Base-by-base conservation (phyloP, 2,888 invertebrate species). In the Sthenelais limicola region DNA sequence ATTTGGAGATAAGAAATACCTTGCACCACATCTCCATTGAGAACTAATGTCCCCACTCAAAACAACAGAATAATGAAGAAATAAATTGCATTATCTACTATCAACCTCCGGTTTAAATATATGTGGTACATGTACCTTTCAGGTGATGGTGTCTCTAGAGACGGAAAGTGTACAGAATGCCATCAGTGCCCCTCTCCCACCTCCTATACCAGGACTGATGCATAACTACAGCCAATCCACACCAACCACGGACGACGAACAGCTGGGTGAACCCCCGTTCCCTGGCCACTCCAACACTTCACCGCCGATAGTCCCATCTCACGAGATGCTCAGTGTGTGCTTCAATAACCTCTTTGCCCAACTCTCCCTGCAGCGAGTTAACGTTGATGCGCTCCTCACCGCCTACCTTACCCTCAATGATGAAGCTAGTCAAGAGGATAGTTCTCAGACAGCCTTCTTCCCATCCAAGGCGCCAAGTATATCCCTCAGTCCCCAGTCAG, bases 401-500 rank as follows among this genome's bases (percentile, higher is more conserved):
- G 89, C 96, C 79, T 96, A 96, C 94, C 89, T 96, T 76, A 95
- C 94, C 1, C 89, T 96, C 76, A 95, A 94, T 79, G 88, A 91
- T 90, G 93, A 88, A 87, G 76, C 82, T 30, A 75, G 80, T n/a
- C 70, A 74, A 1, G 82, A 83, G 28, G 81, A 81, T 33, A 71
- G 24, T 38, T 28, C 54, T 28, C 71, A 62, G 26, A 48, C 76
- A 82, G 5, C 67, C 30, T 85, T 84, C 77, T 83, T 86, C 76
- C 77, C 84, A 3, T 79, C 79, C 48, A 75, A 82, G 62, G 43
- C 62, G 76, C 73, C 73, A 2, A 48, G 32, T 56, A 73, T 68
- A 12, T 90, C 91, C 0, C 89, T 93, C 51, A 92, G 91, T 68
- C 89, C 91, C 0, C 74, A 77, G 2, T 90, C 93, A 0, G 91